Conservation (phyloP, 2,888 invertebrate species). For the Orchesellides sinensis region DNA sequence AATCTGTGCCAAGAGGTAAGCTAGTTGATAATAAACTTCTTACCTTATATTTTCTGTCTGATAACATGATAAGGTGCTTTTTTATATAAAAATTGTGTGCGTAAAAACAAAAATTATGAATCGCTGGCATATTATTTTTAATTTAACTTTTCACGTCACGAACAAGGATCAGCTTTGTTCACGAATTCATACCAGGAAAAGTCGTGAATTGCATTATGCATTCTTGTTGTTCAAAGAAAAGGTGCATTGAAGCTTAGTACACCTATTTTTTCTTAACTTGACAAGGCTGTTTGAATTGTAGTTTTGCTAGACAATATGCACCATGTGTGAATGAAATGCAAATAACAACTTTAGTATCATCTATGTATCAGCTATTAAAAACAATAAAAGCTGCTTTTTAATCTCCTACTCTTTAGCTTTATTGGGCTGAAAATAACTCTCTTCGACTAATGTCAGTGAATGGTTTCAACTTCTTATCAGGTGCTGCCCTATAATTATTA, state of each 20-base stretch:
- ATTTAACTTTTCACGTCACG: constrained; percentile 32
- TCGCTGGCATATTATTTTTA: not conserved
- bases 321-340: not conserved
- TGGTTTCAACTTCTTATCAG: constrained; percentile 42
- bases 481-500: constrained; percentile 56
- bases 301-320: constrained; percentile 23
- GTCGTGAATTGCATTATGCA: constrained; percentile 33
- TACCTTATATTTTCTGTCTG: too few species aligned
- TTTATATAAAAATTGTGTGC: too few species aligned
- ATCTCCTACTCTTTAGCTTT: not conserved
- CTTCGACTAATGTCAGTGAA: not conserved
- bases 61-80: too few species aligned
- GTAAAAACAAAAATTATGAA: too few species aligned
- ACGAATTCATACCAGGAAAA: constrained; percentile 2
- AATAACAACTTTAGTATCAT: not conserved
- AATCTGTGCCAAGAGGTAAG: constrained; percentile 73
- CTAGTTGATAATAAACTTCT: too few species aligned
- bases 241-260: not conserved
- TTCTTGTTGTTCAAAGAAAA: constrained; percentile 13
- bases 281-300: constrained; percentile 52
- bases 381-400: not conserved
- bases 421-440: not conserved
- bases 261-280: constrained; percentile 15
- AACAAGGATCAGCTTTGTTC: not conserved
- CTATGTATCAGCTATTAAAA: constrained; percentile 5